phyloP scores from a whole-genome alignment of 2,888 invertebrate genomes.

The Eupithecia vulgata region DNA sequence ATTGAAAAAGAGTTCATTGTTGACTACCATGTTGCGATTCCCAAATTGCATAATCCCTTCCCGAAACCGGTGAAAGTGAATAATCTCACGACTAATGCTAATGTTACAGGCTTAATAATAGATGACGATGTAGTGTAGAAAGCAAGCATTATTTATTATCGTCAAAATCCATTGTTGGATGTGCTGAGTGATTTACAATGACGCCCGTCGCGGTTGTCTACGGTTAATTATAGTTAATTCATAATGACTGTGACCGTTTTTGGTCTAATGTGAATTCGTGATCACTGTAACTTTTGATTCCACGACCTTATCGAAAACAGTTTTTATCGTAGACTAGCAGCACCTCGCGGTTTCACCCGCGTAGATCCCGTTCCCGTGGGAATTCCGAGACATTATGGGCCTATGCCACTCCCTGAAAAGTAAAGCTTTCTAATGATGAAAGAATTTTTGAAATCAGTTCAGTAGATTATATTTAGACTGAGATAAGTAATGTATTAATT shows the following conservation, averaged over 20 bases:
- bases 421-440: too few relatives aligned
- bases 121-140: conserved; percentile 68
- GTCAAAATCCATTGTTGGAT: conserved; percentile 68
- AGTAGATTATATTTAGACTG: too few relatives aligned
- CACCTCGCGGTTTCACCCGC: too few relatives aligned
- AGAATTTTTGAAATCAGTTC: too few relatives aligned
- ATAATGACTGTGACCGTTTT: conserved; percentile 33
- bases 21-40: conserved; percentile 39
- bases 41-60: conserved; percentile 74
- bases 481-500: too few relatives aligned
- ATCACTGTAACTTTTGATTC: conserved; percentile 21
- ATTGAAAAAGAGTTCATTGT: conserved; percentile 33
- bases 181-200: conserved; percentile 69
- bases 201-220: conserved; percentile 41
- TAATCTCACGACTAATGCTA: conserved; percentile 70
- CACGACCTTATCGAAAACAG: not conserved
- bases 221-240: conserved; percentile 41
- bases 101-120: conserved; percentile 72
- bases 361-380: too few relatives aligned
- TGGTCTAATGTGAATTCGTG: conserved; percentile 31
- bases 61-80: conserved; percentile 78
- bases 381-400: too few relatives aligned
- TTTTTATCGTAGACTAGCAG: not conserved
- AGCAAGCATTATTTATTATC: conserved; percentile 70
- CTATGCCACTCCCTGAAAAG: too few relatives aligned